These are phyloP conservation scores for Platycheirus rosarum DNA, from an alignment of 2,888 invertebrate genomes.

Conservation along the genomic window DNA sequence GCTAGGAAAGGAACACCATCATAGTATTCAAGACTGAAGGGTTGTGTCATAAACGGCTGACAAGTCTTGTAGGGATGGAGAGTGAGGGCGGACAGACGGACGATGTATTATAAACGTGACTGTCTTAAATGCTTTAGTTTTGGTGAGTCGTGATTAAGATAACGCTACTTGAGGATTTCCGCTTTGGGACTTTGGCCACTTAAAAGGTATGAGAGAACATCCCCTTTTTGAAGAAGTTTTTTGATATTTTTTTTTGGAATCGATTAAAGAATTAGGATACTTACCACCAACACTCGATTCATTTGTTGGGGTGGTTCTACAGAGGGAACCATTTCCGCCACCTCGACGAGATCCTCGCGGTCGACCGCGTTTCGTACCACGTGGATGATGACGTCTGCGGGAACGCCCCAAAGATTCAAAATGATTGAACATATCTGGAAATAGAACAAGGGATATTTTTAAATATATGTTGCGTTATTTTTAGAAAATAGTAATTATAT, in stretches of 20 bases:
- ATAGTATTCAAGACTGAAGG: constrained; percentile 55
- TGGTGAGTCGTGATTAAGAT: constrained; percentile 68
- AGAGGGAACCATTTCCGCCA: constrained; percentile 82
- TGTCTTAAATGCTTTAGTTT: constrained; percentile 47
- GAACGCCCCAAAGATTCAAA: constrained; percentile 79
- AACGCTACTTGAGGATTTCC: constrained; percentile 69
- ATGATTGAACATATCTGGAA: constrained; percentile 80
- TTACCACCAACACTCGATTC: constrained; percentile 74
- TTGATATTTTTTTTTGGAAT: not conserved
- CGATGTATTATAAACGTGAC: constrained; percentile 50
- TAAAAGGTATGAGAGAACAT: not conserved
- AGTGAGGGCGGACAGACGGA: constrained; percentile 5
- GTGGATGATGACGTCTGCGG: constrained; percentile 82
- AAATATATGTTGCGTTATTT: too few relatives aligned
- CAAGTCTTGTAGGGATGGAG: constrained; percentile 33
- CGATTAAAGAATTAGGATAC: constrained; percentile 56
- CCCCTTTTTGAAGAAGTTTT: constrained; percentile 23
- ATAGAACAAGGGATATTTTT: constrained; percentile 4
- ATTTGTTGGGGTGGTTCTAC: constrained; percentile 75
- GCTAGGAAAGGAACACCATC: constrained; percentile 20
- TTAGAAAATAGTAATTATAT: too few relatives aligned
- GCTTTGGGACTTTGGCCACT: constrained; percentile 57
- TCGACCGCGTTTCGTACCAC: constrained; percentile 88
- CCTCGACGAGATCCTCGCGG: constrained; percentile 89
- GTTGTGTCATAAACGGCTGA: constrained; percentile 60